These are phyloP conservation scores for Asbolus verrucosus DNA, from an alignment of 1,140 invertebrate genomes.

Conservation along the genomic window DNA sequence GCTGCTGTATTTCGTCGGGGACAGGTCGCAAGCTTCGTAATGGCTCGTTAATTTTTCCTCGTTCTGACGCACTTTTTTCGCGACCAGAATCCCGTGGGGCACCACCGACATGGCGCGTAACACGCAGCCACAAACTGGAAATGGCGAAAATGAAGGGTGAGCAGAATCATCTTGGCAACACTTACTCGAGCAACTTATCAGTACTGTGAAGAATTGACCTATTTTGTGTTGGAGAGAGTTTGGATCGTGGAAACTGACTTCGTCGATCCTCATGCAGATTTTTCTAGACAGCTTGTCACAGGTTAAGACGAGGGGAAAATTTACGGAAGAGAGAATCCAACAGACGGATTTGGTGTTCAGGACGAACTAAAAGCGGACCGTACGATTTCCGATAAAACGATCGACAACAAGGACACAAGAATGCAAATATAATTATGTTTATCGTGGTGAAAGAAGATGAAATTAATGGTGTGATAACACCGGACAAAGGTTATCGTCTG, in stretches of 20 bases:
- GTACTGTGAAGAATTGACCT: background rate
- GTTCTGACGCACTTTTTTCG: constrained; percentile 68
- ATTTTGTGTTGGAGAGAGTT: background rate
- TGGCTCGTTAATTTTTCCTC: constrained; percentile 63
- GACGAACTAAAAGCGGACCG: too few relatives aligned
- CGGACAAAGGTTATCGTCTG: constrained; percentile 8
- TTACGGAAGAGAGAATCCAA: too few relatives aligned
- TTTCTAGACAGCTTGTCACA: background rate
- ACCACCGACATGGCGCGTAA: constrained; percentile 67
- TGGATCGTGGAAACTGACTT: background rate
- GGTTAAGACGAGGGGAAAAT: too few relatives aligned
- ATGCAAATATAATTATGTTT: too few relatives aligned
- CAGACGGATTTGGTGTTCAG: too few relatives aligned
- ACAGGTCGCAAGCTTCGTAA: constrained; percentile 58
- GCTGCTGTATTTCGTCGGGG: constrained; percentile 83
- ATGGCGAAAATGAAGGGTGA: background rate
- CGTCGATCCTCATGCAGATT: background rate
- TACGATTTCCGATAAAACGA: too few relatives aligned
- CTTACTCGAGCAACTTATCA: background rate
- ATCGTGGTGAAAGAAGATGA: background rate
- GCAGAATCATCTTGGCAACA: background rate
- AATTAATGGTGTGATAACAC: constrained; percentile 2
- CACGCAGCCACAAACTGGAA: background rate
- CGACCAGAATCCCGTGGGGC: constrained; percentile 70
- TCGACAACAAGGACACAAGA: too few relatives aligned